A percentile compares a stretch with the other conserved stretches of the same genome.
These are phyloP conservation scores for Coenonympha glycerion DNA, from an alignment of 2,888 invertebrate genomes.

Conservation along the genomic window DNA sequence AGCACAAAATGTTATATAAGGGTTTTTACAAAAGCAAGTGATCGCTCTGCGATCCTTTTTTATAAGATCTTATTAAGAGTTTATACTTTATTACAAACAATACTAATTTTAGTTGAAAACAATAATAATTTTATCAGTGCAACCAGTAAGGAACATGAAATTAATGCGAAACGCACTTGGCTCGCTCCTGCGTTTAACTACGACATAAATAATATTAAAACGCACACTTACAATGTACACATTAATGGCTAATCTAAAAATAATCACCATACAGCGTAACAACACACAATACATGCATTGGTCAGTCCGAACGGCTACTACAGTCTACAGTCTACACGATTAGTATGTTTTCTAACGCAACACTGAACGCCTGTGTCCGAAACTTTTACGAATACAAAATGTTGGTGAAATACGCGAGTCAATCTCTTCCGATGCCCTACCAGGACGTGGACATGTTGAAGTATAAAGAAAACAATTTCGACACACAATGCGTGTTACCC, in stretches of 20 bases:
- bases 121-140: too few relatives aligned
- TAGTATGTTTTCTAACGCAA: conserved; percentile 41
- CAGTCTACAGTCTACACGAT: too few relatives aligned
- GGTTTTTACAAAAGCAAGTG: too few relatives aligned
- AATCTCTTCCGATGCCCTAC: conserved; percentile 40
- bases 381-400: conserved; percentile 35
- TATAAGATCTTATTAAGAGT: too few relatives aligned
- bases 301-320: conserved; percentile 11
- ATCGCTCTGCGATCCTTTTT: too few relatives aligned
- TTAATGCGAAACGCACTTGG: conserved; percentile 35
- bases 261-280: conserved; percentile 31
- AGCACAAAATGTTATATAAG: too few relatives aligned
- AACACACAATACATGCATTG: conserved; percentile 20
- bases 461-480: conserved; percentile 55
- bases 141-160: conserved; percentile 9
- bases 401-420: conserved; percentile 57
- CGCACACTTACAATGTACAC: conserved; percentile 19
- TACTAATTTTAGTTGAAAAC: too few relatives aligned
- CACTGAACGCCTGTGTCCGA: conserved; percentile 40
- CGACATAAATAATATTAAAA: conserved; percentile 23
- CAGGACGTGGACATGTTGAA: conserved; percentile 61
- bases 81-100: too few relatives aligned
- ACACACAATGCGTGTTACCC: conserved; percentile 59
- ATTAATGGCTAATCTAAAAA: conserved; percentile 44
- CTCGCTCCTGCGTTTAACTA: conserved; percentile 35